Evolutionary conservation across 2,797 vertebrate genomes (phyloP).

Genomic region (Morus bassanus): DNA sequence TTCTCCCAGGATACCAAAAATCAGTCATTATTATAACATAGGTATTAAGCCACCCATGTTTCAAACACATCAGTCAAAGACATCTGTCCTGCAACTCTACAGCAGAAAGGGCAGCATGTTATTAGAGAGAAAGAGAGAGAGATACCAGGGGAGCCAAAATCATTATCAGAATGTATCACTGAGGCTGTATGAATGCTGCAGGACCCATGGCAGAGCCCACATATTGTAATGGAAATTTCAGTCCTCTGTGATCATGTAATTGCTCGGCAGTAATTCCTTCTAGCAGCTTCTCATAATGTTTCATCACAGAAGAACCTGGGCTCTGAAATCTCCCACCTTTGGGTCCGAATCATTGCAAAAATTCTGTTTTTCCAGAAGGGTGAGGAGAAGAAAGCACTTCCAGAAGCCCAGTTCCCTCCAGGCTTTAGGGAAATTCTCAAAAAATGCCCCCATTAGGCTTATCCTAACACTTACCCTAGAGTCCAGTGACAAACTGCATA

Average conservation of each 20-base stretch:
- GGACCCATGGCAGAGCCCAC: neutral
- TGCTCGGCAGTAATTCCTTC: neutral
- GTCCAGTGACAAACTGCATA: neutral
- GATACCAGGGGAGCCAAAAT: conserved; percentile 26
- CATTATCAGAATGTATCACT: conserved; percentile 15
- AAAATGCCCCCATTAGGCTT: neutral
- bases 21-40: conserved; percentile 27
- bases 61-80: conserved; percentile 45
- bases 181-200: neutral
- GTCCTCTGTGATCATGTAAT: neutral
- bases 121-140: conserved; percentile 1
- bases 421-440: neutral
- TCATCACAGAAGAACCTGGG: neutral
- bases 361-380: neutral
- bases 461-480: neutral
- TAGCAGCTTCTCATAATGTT: neutral
- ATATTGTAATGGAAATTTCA: neutral
- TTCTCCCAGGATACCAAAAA: conserved; percentile 34
- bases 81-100: conserved; percentile 13
- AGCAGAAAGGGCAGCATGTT: conserved; percentile 24
- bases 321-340: neutral
- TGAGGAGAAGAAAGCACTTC: neutral
- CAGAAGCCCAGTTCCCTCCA: neutral
- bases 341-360: neutral
- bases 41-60: conserved; percentile 37